Percentiles rank a stretch among this genome's conserved stretches.
Evolutionary conservation across 2,797 vertebrate species (phyloP).

Genomic region (Tolypeutes matacus): DNA sequence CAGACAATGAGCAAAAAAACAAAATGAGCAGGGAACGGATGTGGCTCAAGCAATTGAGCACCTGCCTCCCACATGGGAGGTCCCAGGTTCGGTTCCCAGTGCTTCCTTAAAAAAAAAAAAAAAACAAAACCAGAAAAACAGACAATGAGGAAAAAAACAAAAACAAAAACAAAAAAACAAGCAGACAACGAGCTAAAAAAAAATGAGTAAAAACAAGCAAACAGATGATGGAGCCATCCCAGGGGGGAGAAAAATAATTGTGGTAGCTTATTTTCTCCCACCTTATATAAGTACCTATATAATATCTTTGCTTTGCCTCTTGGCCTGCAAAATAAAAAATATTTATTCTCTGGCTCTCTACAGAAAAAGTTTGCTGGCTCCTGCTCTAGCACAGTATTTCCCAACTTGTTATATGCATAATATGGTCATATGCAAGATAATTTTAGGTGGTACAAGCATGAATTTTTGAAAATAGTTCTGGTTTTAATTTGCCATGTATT

Average conservation of each 20-base stretch:
- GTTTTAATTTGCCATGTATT: conserved; percentile 32
- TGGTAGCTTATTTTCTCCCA: not conserved
- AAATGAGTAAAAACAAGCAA: too few species aligned
- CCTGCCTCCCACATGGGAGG: too few species aligned
- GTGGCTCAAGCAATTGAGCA: too few species aligned
- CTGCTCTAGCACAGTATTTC: not conserved
- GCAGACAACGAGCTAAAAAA: too few species aligned
- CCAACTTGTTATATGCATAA: not conserved
- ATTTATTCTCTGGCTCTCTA: not conserved
- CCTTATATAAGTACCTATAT: not conserved
- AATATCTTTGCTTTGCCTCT: not conserved
- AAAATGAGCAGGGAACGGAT: too few species aligned
- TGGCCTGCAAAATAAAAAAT: not conserved
- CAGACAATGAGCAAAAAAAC: too few species aligned
- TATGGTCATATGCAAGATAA: not conserved
- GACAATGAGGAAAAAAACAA: too few species aligned
- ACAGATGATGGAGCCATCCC: too few species aligned
- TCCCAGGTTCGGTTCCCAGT: too few species aligned
- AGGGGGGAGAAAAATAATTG: rapidly evolving
- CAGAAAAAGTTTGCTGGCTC: not conserved
- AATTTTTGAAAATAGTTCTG: not conserved
- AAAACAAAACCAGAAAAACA: too few species aligned
- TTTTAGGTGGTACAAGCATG: not conserved
- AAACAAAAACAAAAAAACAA: too few species aligned
- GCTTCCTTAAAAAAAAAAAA: too few species aligned